Evolutionary conservation across 2,888 invertebrate genomes (phyloP), one percentile per base, ranked within the genome.

Genomic region (Drosophila anomalata): DNA sequence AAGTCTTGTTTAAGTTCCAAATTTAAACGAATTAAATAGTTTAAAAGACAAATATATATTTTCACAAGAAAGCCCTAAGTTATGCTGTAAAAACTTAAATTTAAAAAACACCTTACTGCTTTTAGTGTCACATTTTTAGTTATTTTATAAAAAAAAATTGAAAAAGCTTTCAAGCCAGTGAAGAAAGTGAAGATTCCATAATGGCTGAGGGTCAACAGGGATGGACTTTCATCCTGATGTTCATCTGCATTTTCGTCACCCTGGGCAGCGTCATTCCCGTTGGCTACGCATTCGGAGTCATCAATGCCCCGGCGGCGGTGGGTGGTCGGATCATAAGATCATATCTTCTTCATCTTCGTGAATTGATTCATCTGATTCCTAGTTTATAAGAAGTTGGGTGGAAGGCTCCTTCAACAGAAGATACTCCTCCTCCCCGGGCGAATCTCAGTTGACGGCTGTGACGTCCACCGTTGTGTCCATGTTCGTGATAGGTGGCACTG

Each of bases 401-500:
- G 95, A 95, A 79, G 93, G 93, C 82, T 95, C 95, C 69, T 90
- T 95, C 14, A 83, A 92, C 54, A 91, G 92, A 29, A 93, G 93
- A 12, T 96, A 95, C 90, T 93, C 93, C 48, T 79, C 92, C 12
- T 79, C 88, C 0, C 88, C 96, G 20, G 90, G 90, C 39, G 81
- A 92, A 0, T 82, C 88, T 31, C 91, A 93, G 83, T 89, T 96
- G 76, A 93, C 94, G 59, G 89, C 95, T 53, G 89, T 97, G 9
- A 97, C 96, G 96, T 94, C 96, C 1, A 91, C 93, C 6, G 93
- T 97, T 12, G 97, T 98, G 3, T 95, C 97, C 20, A 94, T 97
- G 68, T 97, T 97, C 91, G 94, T 53, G 26, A 33, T 98, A 29
- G 94, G 97, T 17, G 98, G 97, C 31, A 95, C 96, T 78, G 92